Base-by-base conservation (phyloP, 2,113 vertebrate genomes). In the Colossoma macropomum region DNA sequence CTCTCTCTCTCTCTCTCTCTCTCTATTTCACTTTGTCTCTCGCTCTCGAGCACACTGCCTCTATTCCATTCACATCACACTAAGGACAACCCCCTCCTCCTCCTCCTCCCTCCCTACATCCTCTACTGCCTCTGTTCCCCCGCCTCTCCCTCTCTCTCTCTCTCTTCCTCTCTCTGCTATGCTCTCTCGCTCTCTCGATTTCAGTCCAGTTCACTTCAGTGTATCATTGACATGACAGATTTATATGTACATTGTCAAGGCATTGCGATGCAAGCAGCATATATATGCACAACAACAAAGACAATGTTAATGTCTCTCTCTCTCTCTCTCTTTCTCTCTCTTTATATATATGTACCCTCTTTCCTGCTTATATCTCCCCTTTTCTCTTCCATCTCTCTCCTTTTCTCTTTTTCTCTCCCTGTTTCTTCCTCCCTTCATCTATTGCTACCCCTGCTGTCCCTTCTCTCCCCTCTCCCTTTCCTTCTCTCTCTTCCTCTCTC, bases 51-150 rank as follows among this genome's bases (percentile, higher is more conserved):
- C 81, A 68, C 82, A 8, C 91, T 89, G 91, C 88, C 89, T 93
- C 90, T 89, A 91, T 91, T 92, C 92, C 93, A 94, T 94, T 94
- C 93, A 94, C 92, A 93, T 94, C 91, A 89, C 88, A 89, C 86
- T 87, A 90, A 89, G 92, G 90, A 92, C 93, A 86, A 84, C 93
- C 93, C 92, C 92, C 91, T 88, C 90, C 86, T 86, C 89, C 89
- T 73, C 87, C 88, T 54, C 41, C 27, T 52, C n/a, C 30, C 80
- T 76, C 72, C 75, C 87, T 82, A 82, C 83, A 86, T 75, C 73
- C 75, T 59, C 80, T 84, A 65, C 87, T 68, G 83, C 78, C 52
- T 82, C 77, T 75, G 62, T 80, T 54, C 79, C 48, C 68, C 69
- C 82, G 5, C 5, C 81, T 70, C 77, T 38, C 34, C 7, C 34